Conservation (phyloP, 1,140 invertebrate genomes). For the Drosophila serrata region DNA sequence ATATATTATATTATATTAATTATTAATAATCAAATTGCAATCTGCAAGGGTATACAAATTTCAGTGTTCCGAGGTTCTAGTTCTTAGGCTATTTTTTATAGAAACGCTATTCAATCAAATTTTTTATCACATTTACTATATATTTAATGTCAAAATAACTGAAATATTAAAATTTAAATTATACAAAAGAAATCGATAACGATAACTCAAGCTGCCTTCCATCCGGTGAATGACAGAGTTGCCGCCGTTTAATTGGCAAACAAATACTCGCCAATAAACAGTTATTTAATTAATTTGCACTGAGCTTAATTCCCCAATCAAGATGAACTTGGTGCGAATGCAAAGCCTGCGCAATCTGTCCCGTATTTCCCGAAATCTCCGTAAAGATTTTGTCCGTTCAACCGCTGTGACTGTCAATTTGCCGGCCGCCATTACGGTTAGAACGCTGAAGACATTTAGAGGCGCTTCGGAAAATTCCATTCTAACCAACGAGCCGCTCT, state of each 20-base stretch:
- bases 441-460: conserved; percentile 21
- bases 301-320: neutral
- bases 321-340: conserved; percentile 20
- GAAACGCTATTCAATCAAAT: neutral
- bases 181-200: conserved; percentile 14
- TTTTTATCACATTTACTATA: neutral
- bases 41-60: too few species aligned
- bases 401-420: conserved; percentile 44
- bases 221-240: conserved; percentile 50
- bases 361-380: conserved; percentile 9
- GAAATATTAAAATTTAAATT: conserved; percentile 9
- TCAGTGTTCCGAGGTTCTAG: too few species aligned
- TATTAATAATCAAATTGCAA: too few species aligned
- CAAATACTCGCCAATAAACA: conserved; percentile 2
- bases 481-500: conserved; percentile 17
- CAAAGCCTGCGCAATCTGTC: neutral
- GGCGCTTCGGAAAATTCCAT: neutral
- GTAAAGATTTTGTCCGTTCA: neutral
- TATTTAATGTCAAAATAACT: neutral
- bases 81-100: neutral
- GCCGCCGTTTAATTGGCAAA: neutral
- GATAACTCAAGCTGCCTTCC: neutral
- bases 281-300: conserved; percentile 5
- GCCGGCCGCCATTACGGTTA: conserved; percentile 47
- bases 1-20: too few species aligned